These are phyloP conservation scores for Melolontha melolontha DNA, from an alignment of 2,888 invertebrate species.

Conservation along the genomic window DNA sequence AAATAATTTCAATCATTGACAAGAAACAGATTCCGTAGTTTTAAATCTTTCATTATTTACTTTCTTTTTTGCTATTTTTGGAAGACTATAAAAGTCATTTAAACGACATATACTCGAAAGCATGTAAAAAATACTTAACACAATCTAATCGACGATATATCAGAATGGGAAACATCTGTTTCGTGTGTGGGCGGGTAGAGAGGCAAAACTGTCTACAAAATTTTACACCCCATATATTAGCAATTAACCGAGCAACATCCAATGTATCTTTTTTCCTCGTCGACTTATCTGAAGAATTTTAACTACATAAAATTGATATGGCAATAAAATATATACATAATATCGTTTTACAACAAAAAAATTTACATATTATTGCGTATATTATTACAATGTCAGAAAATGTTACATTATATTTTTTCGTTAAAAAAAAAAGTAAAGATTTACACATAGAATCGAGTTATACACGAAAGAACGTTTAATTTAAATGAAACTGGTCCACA, in stretches of 20 bases:
- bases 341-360: not conserved
- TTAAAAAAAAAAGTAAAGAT: too few relatives aligned
- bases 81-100: slow-evolving; percentile 19
- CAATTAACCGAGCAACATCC: slow-evolving; percentile 34
- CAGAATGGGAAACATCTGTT: slow-evolving; percentile 51
- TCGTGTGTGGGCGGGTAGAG: slow-evolving; percentile 36
- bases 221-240: slow-evolving; percentile 48
- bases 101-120: slow-evolving; percentile 17
- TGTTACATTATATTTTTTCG: not conserved
- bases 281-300: slow-evolving; percentile 29
- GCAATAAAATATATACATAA: slow-evolving; percentile 19
- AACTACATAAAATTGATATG: slow-evolving; percentile 35
- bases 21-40: not conserved
- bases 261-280: slow-evolving; percentile 15
- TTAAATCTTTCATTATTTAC: not conserved
- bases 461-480: slow-evolving; percentile 6
- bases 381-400: not conserved
- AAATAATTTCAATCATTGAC: too few relatives aligned
- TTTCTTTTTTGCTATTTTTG: slow-evolving; percentile 22
- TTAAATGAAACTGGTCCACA: slow-evolving; percentile 30
- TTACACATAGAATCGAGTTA: too few relatives aligned
- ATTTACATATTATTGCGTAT: too few relatives aligned
- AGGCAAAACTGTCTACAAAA: slow-evolving; percentile 46
- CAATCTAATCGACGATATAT: slow-evolving; percentile 52
- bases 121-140: slow-evolving; percentile 46